These are phyloP conservation scores for Hippopotamyrus pictus DNA, from an alignment of 2,797 vertebrate species.

Conservation along the genomic window DNA sequence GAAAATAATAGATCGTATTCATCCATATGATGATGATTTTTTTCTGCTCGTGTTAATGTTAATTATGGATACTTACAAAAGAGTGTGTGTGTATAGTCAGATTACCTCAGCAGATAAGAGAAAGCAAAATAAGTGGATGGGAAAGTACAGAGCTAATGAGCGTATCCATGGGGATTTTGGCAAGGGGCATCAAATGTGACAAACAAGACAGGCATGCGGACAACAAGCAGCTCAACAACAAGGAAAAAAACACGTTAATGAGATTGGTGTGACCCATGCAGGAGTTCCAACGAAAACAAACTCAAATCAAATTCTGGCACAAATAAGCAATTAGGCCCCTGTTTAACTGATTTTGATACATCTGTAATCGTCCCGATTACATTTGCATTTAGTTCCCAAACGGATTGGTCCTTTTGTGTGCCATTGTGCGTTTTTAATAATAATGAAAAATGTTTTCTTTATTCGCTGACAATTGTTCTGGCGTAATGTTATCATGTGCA, in stretches of 20 bases:
- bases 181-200: conserved; percentile 11
- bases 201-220: background rate
- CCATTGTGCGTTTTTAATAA: background rate
- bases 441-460: conserved; percentile 8
- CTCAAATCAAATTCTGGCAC: conserved; percentile 6
- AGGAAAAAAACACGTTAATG: conserved; percentile 13
- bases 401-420: background rate
- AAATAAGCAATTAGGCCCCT: conserved; percentile 14
- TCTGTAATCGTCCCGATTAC: background rate
- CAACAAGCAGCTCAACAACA: background rate
- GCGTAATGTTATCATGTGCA: background rate
- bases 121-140: background rate
- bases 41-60: background rate
- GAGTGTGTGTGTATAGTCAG: background rate
- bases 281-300: background rate
- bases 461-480: background rate
- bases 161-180: conserved; percentile 1
- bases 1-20: background rate
- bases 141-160: conserved; percentile 12
- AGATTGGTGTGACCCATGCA: background rate
- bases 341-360: background rate
- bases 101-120: background rate
- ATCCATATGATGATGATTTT: background rate
- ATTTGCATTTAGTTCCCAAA: background rate
- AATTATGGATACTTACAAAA: background rate